phyloP scores from a whole-genome alignment of 2,113 vertebrate genomes.

The Diadophis punctatus region DNA sequence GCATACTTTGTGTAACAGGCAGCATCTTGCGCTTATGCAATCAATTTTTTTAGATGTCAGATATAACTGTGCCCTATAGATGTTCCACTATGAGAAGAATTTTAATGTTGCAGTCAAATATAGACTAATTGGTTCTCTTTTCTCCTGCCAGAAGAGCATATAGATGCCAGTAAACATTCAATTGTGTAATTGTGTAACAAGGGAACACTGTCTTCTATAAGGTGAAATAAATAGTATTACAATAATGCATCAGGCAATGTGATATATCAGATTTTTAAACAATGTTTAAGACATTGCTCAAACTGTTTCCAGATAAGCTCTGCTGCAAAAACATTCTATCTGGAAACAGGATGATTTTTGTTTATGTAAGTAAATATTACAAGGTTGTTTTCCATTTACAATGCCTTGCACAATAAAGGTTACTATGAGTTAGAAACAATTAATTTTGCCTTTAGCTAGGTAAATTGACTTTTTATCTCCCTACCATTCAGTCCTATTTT shows the following conservation, averaged over 20 bases:
- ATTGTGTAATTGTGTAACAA: neutral
- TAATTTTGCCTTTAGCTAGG: slow-evolving; percentile 2
- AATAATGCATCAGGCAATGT: neutral
- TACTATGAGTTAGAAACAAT: neutral
- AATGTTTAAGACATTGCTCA: neutral
- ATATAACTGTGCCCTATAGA: neutral
- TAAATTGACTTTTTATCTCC: slow-evolving; percentile 19
- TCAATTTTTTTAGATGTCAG: neutral
- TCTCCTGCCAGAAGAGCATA: neutral
- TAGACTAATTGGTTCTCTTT: neutral
- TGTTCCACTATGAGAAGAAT: neutral
- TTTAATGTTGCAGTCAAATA: neutral
- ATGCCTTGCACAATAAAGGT: slow-evolving; percentile 1
- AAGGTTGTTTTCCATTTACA: slow-evolving; percentile 42
- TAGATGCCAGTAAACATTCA: neutral
- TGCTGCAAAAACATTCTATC: slow-evolving; percentile 6
- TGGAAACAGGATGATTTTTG: slow-evolving; percentile 17
- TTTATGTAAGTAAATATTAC: slow-evolving; percentile 13
- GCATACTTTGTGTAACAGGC: neutral
- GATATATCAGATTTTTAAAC: neutral
- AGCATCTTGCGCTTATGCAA: neutral
- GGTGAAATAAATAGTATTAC: neutral
- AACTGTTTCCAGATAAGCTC: slow-evolving; percentile 17
- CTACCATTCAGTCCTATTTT: slow-evolving; percentile 2
- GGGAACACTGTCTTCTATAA: neutral